Evolutionary conservation across 1,140 invertebrate genomes (phyloP).

Genomic region (Druon quercuslanigerum): DNA sequence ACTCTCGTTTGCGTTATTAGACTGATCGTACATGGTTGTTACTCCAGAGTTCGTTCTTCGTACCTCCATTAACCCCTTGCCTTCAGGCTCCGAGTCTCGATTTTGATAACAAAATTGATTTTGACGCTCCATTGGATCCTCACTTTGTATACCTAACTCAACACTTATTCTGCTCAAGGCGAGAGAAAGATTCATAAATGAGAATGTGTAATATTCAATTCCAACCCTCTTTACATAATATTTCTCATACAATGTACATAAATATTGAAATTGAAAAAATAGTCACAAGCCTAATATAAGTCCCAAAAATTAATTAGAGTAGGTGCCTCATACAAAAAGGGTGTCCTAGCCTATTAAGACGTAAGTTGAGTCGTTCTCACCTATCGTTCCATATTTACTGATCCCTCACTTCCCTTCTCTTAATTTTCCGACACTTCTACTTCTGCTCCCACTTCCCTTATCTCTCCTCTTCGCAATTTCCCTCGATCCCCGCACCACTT

Average conservation of each 20-base stretch:
- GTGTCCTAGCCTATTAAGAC: too few relatives aligned
- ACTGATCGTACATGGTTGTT: background rate
- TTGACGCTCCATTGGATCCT: constrained; percentile 25
- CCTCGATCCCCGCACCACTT: too few relatives aligned
- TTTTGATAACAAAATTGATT: constrained; percentile 30
- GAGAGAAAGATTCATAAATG: background rate
- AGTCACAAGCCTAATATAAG: background rate
- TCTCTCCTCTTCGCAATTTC: too few relatives aligned
- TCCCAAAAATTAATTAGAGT: too few relatives aligned
- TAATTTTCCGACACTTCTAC: too few relatives aligned
- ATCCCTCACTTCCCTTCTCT: too few relatives aligned
- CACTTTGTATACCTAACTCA: constrained; percentile 7
- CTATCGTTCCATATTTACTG: too few relatives aligned
- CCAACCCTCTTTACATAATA: background rate
- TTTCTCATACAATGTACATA: too few relatives aligned
- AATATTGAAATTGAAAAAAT: background rate
- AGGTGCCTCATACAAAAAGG: too few relatives aligned
- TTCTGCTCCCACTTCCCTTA: too few relatives aligned
- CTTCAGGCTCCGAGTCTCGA: constrained; percentile 15
- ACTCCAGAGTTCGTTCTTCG: background rate
- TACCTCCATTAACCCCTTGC: constrained; percentile 15
- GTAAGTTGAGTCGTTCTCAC: too few relatives aligned
- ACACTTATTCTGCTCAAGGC: constrained; percentile 16
- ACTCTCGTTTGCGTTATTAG: background rate
- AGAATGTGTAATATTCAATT: background rate